Evolutionary conservation across 92 coral and sea anemone genomes (phyloP), one percentile per base, ranked within the genome.

Genomic region (Parazoanthus atlanticus): DNA sequence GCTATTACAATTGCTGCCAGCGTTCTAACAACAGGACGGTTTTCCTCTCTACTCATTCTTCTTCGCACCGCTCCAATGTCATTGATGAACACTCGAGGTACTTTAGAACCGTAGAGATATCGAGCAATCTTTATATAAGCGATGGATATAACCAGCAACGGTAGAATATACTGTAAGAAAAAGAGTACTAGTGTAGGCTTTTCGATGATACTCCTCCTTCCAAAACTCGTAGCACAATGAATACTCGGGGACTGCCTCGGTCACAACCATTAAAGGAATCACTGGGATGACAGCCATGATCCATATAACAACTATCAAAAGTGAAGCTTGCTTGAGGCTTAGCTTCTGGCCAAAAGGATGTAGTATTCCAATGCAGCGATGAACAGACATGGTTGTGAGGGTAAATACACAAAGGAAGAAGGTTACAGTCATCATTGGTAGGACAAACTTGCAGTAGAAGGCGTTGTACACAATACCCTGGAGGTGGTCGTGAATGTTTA

Each of bases 401-500:
- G 79, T 84, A 23, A 84, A 84, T 3, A 70, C 87, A 46, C 87
- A 46, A 52, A 69, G 78, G 28, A 84, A 84, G 65, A 69, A 84
- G 26, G 87, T 84, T 2, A 46, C 78, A 29, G 87, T 84, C 79
- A 46, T 84, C 87, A 84, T 70, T 13, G 87, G 87, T n/a, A 84
- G 30, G 26, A 84, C 54, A 32, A 84, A 28, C 77, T 84, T 84
- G 78, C 87, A 84, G 40, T 28, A 84, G 28, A 84, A 47, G 64
- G 41, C 40, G 78, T 84, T 43, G 87, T 41, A 17, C 28, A 46
- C 78, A 15, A 70, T 64, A 9, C 32, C 33, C 0, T 47, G 61
- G 33, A 70, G 28, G 15, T 32, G 65, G 28, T 28, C 1, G 23
- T 84, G 87, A 16, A 84, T 84, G 28, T 70, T 84, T 28, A 31